Evolutionary conservation across 2,113 vertebrate genomes (phyloP).

Genomic region (Pardalotus punctatus): DNA sequence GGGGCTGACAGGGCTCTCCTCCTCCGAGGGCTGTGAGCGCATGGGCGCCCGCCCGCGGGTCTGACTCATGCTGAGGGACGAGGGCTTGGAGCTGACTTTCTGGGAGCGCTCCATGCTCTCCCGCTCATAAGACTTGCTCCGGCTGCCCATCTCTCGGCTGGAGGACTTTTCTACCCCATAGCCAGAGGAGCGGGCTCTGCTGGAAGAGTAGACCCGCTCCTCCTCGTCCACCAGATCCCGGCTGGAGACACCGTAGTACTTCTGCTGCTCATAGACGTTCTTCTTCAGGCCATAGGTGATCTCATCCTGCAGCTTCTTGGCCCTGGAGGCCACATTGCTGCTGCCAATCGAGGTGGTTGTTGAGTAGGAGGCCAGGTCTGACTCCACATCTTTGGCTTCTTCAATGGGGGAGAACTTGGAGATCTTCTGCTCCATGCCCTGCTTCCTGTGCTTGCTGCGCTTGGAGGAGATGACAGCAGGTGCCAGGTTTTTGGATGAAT

Average conservation of each 20-base stretch:
- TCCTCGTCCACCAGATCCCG: slow-evolving; percentile 89
- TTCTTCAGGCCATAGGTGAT: slow-evolving; percentile 92
- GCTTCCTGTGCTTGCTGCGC: slow-evolving; percentile 97
- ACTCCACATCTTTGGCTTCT: slow-evolving; percentile 96
- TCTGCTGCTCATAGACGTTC: slow-evolving; percentile 92
- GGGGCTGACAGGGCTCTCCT: slow-evolving; percentile 94
- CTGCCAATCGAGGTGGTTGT: slow-evolving; percentile 82
- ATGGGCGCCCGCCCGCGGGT: slow-evolving; percentile 85
- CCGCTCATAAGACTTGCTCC: slow-evolving; percentile 92
- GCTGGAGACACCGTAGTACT: slow-evolving; percentile 86
- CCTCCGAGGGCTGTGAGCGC: slow-evolving; percentile 91
- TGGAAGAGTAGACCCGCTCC: slow-evolving; percentile 82
- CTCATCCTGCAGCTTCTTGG: slow-evolving; percentile 91
- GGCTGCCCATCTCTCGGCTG: slow-evolving; percentile 78
- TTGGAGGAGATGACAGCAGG: slow-evolving; percentile 92
- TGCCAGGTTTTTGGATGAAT: slow-evolving; percentile 89
- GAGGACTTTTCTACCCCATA: slow-evolving; percentile 92
- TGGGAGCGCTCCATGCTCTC: slow-evolving; percentile 88
- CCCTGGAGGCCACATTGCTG: slow-evolving; percentile 86
- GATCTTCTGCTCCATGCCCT: slow-evolving; percentile 97
- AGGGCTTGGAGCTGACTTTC: slow-evolving; percentile 80
- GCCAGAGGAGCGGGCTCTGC: slow-evolving; percentile 86
- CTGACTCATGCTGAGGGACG: slow-evolving; percentile 76
- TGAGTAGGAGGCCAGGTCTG: slow-evolving; percentile 90
- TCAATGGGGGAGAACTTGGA: slow-evolving; percentile 99